Conservation (phyloP, 2,797 vertebrate genomes). For the Danio tinwini region DNA sequence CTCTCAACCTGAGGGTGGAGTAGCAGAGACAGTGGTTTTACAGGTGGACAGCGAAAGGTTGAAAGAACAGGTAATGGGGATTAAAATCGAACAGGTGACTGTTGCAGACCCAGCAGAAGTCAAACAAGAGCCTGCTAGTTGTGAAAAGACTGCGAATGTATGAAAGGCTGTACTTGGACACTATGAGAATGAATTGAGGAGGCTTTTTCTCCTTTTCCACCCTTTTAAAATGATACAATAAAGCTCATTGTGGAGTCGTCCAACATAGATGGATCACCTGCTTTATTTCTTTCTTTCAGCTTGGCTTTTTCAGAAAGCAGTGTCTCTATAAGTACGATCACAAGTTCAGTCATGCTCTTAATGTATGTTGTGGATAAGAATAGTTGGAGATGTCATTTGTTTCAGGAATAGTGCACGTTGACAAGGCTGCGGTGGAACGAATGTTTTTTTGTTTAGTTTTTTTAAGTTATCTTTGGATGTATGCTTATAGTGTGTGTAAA, state of each 20-base stretch:
- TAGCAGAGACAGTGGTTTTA: conserved; percentile 75
- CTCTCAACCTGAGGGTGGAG: conserved; percentile 54
- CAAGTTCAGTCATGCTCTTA: conserved; percentile 18
- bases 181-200: background rate
- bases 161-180: conserved; percentile 24
- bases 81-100: conserved; percentile 86
- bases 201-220: conserved; percentile 11
- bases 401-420: background rate
- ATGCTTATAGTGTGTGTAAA: conserved; percentile 28
- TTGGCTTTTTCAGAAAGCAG: conserved; percentile 50
- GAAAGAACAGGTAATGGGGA: conserved; percentile 82
- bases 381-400: conserved; percentile 7
- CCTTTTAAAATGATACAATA: background rate
- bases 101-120: conserved; percentile 72
- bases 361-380: conserved; percentile 8
- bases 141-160: conserved; percentile 5
- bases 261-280: background rate
- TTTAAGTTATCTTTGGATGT: conserved; percentile 45
- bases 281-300: conserved; percentile 24
- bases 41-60: conserved; percentile 77
- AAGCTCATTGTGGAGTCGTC: conserved; percentile 10
- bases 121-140: conserved; percentile 9
- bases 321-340: conserved; percentile 64
- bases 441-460: background rate
- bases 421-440: background rate